Conservation (phyloP, 30 jellyfish, hydroid and myxozoan genomes). For the Aurelia sp. region DNA sequence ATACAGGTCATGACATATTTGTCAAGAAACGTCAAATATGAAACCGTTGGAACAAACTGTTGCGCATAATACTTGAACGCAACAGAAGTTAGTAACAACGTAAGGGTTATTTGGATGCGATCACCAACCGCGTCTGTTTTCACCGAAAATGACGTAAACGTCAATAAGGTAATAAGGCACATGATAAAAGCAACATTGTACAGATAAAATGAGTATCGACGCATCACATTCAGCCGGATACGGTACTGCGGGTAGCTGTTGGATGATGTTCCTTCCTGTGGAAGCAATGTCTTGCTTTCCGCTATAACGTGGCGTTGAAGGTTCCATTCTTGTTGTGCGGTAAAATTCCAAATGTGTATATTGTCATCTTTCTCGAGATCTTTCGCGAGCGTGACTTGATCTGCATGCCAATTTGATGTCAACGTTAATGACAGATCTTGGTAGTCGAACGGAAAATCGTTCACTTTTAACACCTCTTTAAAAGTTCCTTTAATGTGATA, state of each 20-base stretch:
- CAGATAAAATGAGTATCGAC: constrained; percentile 37
- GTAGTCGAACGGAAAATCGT: constrained; percentile 61
- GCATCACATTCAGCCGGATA: constrained; percentile 50
- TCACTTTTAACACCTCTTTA: constrained; percentile 45
- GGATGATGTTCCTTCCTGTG: constrained; percentile 37
- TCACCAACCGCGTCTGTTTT: constrained; percentile 48
- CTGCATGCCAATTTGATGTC: constrained; percentile 48
- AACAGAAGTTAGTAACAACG: constrained; percentile 60
- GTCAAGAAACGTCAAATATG: constrained; percentile 46
- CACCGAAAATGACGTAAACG: constrained; percentile 61
- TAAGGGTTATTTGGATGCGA: constrained; percentile 52
- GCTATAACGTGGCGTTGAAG: constrained; percentile 30
- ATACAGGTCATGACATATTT: constrained; percentile 44
- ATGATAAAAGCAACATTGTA: constrained; percentile 31
- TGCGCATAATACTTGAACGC: constrained; percentile 68
- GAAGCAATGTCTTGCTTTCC: background rate
- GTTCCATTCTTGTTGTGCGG: constrained; percentile 59
- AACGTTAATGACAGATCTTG: constrained; percentile 44
- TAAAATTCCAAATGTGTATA: constrained; percentile 54
- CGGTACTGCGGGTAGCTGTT: constrained; percentile 63
- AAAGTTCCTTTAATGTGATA: constrained; percentile 48
- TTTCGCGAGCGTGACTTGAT: constrained; percentile 1
- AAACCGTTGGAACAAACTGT: constrained; percentile 58
- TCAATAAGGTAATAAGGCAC: constrained; percentile 53
- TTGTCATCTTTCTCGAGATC: constrained; percentile 42